These are phyloP conservation scores for Onthophagus sagittarius DNA, from an alignment of 2,888 invertebrate species.

Conservation along the genomic window DNA sequence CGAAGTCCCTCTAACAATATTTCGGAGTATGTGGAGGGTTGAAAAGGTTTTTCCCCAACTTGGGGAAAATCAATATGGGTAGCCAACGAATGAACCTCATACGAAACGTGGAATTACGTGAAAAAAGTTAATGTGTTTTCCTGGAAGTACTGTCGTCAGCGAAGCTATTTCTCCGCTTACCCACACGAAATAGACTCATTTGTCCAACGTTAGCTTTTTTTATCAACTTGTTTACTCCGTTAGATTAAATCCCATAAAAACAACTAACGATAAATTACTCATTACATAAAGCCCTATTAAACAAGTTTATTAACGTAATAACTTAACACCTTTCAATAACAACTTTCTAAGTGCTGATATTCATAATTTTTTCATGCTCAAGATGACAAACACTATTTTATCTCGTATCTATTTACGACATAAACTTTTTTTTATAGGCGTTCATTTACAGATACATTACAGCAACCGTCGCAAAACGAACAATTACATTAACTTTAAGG, in stretches of 20 bases:
- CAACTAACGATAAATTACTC: neutral
- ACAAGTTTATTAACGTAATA: neutral
- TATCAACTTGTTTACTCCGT: neutral
- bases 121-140: neutral
- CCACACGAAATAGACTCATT: neutral
- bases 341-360: neutral
- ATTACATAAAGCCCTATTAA: neutral
- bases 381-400: neutral
- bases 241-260: neutral
- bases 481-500: neutral
- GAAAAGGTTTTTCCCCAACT: neutral
- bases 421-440: neutral
- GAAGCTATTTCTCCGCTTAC: neutral
- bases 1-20: neutral
- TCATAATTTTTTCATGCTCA: neutral
- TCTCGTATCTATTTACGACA: neutral
- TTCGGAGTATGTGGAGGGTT: neutral
- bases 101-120: neutral
- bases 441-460: neutral
- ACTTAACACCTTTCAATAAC: neutral
- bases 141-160: neutral
- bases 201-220: neutral
- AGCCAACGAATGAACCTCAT: neutral
- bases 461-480: neutral
- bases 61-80: neutral